phyloP scores from a whole-genome alignment of 64 coral and sea anemone species.

The Hydrozoanthus tunicans region DNA sequence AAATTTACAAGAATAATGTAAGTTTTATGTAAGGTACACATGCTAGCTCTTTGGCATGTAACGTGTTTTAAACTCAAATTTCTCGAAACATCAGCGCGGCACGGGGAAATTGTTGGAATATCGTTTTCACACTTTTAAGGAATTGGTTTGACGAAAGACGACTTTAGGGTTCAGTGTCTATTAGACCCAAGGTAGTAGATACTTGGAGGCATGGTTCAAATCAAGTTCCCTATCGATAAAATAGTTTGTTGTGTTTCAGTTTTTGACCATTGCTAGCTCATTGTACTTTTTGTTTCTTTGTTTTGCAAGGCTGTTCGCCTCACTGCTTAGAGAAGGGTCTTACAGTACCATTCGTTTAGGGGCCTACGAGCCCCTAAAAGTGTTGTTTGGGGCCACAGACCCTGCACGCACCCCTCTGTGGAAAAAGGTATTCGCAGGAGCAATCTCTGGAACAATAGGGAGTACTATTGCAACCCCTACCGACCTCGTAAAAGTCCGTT shows the following conservation, averaged over 20 bases:
- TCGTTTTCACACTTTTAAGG: too few species aligned
- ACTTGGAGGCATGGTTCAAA: too few species aligned
- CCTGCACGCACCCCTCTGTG: constrained; percentile 63
- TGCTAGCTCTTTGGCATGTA: background rate
- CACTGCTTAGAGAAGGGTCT: constrained; percentile 68
- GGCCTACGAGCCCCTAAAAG: constrained; percentile 75
- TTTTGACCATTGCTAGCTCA: too few species aligned
- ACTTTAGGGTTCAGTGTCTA: too few species aligned
- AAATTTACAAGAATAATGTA: too few species aligned
- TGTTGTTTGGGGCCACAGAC: constrained; percentile 69
- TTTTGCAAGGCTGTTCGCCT: constrained; percentile 44
- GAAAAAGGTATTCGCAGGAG: constrained; percentile 71
- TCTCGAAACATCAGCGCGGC: too few species aligned
- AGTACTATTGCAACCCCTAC: constrained; percentile 75
- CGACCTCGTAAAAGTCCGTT: constrained; percentile 76
- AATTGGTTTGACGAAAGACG: too few species aligned
- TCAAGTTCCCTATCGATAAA: too few species aligned
- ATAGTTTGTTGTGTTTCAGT: too few species aligned
- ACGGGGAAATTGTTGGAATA: too few species aligned
- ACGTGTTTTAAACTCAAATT: too few species aligned
- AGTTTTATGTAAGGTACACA: background rate
- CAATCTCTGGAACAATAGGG: constrained; percentile 73
- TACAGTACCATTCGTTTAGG: constrained; percentile 72
- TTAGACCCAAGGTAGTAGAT: too few species aligned
- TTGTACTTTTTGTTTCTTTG: background rate